phyloP scores from a whole-genome alignment of 2,113 vertebrate species.

The Fulmarus glacialis region DNA sequence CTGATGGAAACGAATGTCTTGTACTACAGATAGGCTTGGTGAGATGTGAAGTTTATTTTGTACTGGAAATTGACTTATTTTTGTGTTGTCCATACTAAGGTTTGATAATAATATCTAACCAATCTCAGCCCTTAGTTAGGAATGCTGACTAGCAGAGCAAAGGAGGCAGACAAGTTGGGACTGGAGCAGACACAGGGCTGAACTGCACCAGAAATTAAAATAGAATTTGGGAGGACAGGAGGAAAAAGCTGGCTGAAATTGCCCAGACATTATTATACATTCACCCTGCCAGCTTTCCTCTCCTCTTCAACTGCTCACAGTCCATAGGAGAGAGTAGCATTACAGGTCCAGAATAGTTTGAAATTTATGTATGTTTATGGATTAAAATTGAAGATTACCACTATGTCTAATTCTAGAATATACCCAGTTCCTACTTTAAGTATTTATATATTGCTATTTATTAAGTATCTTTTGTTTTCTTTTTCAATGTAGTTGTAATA shows the following conservation, averaged over 20 bases:
- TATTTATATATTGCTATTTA: not conserved
- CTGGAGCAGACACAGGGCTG: not conserved
- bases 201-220: not conserved
- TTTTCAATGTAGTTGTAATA: not conserved
- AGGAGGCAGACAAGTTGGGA: not conserved
- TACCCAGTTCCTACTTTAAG: not conserved
- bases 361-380: not conserved
- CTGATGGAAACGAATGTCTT: not conserved
- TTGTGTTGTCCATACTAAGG: not conserved
- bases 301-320: not conserved
- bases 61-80: not conserved
- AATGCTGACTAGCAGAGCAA: not conserved
- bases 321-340: not conserved
- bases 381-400: not conserved
- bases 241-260: not conserved
- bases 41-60: not conserved
- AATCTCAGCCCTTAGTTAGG: not conserved
- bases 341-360: not conserved
- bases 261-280: not conserved
- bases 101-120: not conserved
- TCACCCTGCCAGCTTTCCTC: not conserved
- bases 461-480: not conserved
- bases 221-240: not conserved
- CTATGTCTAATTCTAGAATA: not conserved
- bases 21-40: not conserved